Percentiles rank a stretch among this genome's conserved stretches.
Conservation (phyloP, 1,140 invertebrate species). For the Mactra quadrangularis region DNA sequence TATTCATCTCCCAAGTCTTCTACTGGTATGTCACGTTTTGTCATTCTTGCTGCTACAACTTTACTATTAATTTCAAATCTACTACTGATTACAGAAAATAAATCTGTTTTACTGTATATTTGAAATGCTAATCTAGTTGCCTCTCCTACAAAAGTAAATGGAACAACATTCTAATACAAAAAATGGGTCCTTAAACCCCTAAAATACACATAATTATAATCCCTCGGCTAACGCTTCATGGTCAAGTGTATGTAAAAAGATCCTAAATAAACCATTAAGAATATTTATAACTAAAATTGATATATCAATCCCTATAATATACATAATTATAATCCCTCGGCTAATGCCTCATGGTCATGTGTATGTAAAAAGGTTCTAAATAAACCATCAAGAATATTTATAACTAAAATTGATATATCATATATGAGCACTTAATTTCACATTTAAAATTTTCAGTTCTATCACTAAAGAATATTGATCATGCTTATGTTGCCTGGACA, state of each 20-base stretch:
- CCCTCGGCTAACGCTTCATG: too few species aligned
- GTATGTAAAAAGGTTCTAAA: too few species aligned
- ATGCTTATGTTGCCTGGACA: too few species aligned
- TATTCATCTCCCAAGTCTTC: conserved; percentile 49
- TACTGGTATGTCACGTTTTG: conserved; percentile 42
- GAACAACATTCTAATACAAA: neutral
- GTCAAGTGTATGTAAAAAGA: neutral
- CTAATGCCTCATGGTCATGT: neutral
- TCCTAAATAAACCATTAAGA: neutral
- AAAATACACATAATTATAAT: too few species aligned
- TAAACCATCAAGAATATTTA: too few species aligned
- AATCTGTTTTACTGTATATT: conserved; percentile 51
- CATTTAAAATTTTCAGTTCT: too few species aligned
- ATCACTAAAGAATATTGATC: too few species aligned
- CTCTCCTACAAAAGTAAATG: neutral
- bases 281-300: too few species aligned
- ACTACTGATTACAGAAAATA: conserved; percentile 36
- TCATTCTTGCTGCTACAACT: conserved; percentile 70
- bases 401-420: too few species aligned
- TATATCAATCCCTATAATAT: neutral
- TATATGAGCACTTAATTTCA: too few species aligned
- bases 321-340: neutral
- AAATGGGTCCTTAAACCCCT: neutral
- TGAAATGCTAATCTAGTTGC: conserved; percentile 37
- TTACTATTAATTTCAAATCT: conserved; percentile 68